Percentiles rank a stretch among this genome's conserved stretches.
phyloP scores from a whole-genome alignment of 2,797 vertebrate genomes.

The Melanotaenia maccullochi region DNA sequence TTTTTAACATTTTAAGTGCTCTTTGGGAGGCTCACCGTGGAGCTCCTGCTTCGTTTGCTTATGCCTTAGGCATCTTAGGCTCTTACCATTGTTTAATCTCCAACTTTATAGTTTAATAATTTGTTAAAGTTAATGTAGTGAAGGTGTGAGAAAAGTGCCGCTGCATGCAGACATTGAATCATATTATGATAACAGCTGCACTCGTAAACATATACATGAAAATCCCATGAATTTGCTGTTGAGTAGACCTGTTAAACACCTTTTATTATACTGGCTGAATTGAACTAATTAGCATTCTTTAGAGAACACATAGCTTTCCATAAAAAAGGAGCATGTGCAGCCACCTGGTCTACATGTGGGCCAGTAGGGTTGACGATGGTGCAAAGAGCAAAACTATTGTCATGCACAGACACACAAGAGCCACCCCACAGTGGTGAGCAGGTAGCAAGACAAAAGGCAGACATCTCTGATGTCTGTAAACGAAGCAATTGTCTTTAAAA shows the following conservation, averaged over 20 bases:
- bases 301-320: slow-evolving; percentile 4
- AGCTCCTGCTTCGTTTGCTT: too few species aligned
- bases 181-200: background rate
- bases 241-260: background rate
- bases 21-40: too few species aligned
- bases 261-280: background rate
- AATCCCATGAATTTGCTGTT: background rate
- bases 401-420: slow-evolving; percentile 73
- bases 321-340: slow-evolving; percentile 11
- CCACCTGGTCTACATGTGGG: slow-evolving; percentile 6
- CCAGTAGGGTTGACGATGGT: slow-evolving; percentile 36
- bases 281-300: background rate
- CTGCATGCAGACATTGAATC: background rate
- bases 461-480: slow-evolving; percentile 65
- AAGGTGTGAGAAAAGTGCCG: too few species aligned
- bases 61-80: too few species aligned
- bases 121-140: too few species aligned
- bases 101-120: too few species aligned
- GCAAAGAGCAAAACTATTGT: slow-evolving; percentile 72
- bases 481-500: slow-evolving; percentile 69
- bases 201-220: too few species aligned
- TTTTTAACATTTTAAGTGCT: too few species aligned
- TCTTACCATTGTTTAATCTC: too few species aligned
- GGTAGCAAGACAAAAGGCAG: slow-evolving; percentile 63
- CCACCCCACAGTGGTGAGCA: slow-evolving; percentile 62